Conservation (phyloP, 2,797 vertebrate genomes). For the Thaleichthys pacificus region DNA sequence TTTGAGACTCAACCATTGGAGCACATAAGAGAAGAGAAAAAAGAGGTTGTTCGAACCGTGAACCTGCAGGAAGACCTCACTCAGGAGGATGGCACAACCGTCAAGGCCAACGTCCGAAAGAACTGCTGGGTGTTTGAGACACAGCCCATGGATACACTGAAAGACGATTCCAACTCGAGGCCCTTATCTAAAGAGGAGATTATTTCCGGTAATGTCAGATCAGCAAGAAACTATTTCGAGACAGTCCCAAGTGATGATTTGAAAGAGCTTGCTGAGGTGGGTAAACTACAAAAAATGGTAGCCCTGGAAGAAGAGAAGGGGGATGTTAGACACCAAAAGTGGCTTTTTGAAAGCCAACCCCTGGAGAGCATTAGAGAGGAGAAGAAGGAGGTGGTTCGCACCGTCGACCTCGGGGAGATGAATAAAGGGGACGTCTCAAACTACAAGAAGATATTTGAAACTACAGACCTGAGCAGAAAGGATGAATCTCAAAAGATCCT, state of each 20-base stretch:
- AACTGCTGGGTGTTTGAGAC: conserved; percentile 92
- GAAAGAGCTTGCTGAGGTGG: conserved; percentile 82
- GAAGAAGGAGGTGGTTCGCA: conserved; percentile 79
- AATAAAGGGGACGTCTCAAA: conserved; percentile 86
- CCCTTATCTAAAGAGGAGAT: conserved; percentile 74
- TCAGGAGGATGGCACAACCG: conserved; percentile 80
- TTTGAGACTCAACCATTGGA: conserved; percentile 89
- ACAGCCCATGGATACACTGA: conserved; percentile 85
- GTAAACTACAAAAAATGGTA: conserved; percentile 79
- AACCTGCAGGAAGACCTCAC: conserved; percentile 79
- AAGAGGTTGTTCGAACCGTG: conserved; percentile 78
- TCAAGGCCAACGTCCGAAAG: conserved; percentile 76
- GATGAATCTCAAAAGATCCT: conserved; percentile 82
- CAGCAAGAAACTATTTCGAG: conserved; percentile 89
- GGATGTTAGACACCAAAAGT: conserved; percentile 88
- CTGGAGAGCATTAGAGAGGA: conserved; percentile 88
- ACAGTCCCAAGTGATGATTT: conserved; percentile 79
- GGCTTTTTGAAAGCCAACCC: conserved; percentile 88
- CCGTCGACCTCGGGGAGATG: conserved; percentile 85
- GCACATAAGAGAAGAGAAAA: conserved; percentile 85
- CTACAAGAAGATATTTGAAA: conserved; percentile 87
- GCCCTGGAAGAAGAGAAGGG: conserved; percentile 84
- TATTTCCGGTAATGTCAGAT: conserved; percentile 84
- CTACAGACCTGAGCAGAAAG: conserved; percentile 71
- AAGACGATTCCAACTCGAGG: conserved; percentile 76